Evolutionary conservation across 92 coral and sea anemone species (phyloP).

Genomic region (Metridium senile): DNA sequence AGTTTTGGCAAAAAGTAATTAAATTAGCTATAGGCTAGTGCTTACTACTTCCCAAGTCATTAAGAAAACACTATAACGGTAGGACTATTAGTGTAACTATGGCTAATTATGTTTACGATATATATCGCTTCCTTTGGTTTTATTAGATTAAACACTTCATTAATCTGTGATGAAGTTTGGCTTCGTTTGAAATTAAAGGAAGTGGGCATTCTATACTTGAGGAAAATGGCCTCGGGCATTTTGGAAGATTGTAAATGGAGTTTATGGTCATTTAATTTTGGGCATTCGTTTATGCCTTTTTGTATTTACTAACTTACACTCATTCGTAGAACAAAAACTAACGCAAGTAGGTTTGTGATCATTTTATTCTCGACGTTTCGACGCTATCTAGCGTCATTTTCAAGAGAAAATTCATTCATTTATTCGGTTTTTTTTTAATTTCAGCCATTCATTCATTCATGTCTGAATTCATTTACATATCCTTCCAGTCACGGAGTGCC

Average conservation of each 20-base stretch:
- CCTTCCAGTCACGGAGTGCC: not conserved
- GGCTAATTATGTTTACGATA: not conserved
- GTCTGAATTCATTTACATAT: not conserved
- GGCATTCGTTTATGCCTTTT: too few species aligned
- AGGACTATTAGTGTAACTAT: not conserved
- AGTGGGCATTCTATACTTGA: not conserved
- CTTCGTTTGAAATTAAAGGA: not conserved
- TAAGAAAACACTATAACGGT: slow-evolving; percentile 4
- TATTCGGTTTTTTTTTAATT: not conserved
- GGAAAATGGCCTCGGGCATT: not conserved
- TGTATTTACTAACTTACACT: too few species aligned
- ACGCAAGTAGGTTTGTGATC: too few species aligned
- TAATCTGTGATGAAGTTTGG: not conserved
- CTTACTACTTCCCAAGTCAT: not conserved
- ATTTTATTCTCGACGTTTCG: too few species aligned
- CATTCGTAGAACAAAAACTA: too few species aligned
- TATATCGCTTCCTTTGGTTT: slow-evolving; percentile 13
- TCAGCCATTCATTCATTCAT: not conserved
- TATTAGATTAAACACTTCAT: slow-evolving; percentile 27
- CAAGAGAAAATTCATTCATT: not conserved
- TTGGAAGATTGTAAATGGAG: not conserved
- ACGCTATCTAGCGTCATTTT: too few species aligned
- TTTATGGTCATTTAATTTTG: not conserved
- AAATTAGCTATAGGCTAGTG: not conserved
- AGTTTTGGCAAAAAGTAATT: not conserved